phyloP scores from a whole-genome alignment of 2,113 vertebrate species.

The Chauna torquata region DNA sequence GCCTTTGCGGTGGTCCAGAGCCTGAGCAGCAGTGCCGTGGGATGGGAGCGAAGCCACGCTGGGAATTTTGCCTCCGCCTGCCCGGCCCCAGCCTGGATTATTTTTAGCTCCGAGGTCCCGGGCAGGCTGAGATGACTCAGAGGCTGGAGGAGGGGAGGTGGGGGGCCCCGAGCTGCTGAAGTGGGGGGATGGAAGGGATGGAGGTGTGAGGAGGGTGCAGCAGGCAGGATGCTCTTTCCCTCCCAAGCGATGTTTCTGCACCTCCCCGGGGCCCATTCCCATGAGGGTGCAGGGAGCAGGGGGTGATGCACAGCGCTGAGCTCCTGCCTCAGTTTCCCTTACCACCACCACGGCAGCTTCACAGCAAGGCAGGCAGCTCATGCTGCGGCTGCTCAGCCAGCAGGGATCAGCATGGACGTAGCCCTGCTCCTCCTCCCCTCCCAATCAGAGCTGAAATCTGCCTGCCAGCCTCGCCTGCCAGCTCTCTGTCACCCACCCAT shows the following conservation, averaged over 20 bases:
- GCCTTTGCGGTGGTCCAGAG: not conserved
- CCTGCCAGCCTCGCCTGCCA: not conserved
- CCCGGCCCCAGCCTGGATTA: slow-evolving; percentile 35
- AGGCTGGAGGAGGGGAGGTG: slow-evolving; percentile 48
- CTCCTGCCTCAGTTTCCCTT: slow-evolving; percentile 14
- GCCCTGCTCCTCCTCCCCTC: not conserved
- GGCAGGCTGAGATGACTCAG: slow-evolving; percentile 55
- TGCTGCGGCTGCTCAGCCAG: not conserved
- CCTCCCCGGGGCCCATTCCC: not conserved
- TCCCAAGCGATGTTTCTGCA: not conserved
- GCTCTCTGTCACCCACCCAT: not conserved
- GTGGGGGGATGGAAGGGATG: not conserved
- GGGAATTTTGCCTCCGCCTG: slow-evolving; percentile 42
- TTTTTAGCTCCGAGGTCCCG: slow-evolving; percentile 65
- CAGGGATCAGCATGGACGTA: not conserved
- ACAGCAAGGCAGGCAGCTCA: not conserved
- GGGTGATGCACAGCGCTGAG: not conserved
- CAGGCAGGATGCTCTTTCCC: not conserved
- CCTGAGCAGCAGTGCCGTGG: not conserved
- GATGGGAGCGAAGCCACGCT: not conserved
- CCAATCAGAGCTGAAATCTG: not conserved
- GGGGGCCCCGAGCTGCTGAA: not conserved
- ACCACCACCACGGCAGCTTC: not conserved
- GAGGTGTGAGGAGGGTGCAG: not conserved
- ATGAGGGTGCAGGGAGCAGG: not conserved